These are phyloP conservation scores for Coregonus suidteri DNA, from an alignment of 2,797 vertebrate species.

Conservation along the genomic window DNA sequence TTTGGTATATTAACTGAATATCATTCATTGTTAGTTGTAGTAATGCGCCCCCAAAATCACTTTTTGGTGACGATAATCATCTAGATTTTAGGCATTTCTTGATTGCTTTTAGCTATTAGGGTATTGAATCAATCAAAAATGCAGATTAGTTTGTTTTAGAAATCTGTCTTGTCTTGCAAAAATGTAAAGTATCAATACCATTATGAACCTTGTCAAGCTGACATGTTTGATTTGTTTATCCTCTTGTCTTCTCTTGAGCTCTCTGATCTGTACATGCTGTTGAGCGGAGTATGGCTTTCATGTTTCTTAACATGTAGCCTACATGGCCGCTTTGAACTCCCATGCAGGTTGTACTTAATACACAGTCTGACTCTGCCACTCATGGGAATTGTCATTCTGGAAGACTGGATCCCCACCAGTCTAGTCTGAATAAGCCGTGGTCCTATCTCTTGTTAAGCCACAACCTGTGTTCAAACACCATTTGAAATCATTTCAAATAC, in stretches of 20 bases:
- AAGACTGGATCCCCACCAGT: neutral
- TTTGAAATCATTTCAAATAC: neutral
- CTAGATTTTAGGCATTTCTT: neutral
- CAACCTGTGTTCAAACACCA: neutral
- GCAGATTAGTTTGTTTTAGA: neutral
- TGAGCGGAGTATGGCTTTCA: conserved; percentile 70
- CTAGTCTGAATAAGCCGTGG: neutral
- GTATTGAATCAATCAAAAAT: neutral
- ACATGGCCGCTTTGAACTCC: conserved; percentile 70
- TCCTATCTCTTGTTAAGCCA: neutral
- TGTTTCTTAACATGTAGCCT: conserved; percentile 58
- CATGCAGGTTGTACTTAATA: conserved; percentile 64
- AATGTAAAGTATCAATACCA: conserved; percentile 25
- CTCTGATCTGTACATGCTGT: conserved; percentile 33
- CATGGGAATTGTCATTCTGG: conserved; percentile 40
- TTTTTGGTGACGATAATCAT: neutral
- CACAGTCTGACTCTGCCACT: conserved; percentile 28
- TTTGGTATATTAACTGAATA: neutral
- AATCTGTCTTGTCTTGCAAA: neutral
- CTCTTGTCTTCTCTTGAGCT: conserved; percentile 22
- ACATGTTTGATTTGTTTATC: conserved; percentile 63
- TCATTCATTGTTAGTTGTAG: neutral
- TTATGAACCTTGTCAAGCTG: conserved; percentile 58
- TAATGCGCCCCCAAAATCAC: neutral
- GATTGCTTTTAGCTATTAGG: neutral